A percentile compares a stretch with the other conserved stretches of the same genome.
Conservation (phyloP, 2,113 vertebrate genomes). For the Synchiropus splendidus region DNA sequence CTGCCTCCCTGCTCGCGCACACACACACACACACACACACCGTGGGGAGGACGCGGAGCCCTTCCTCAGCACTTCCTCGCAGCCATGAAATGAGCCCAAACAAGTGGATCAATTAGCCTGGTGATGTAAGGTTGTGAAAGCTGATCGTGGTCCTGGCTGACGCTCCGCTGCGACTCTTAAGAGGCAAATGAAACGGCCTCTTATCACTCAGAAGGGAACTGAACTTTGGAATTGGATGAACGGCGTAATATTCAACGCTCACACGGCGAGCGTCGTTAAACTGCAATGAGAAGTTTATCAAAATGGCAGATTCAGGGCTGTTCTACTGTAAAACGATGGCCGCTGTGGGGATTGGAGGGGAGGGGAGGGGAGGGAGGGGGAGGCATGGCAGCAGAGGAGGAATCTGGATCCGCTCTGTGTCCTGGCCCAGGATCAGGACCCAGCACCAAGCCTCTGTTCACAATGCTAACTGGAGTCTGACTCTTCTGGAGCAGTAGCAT, state of each 20-base stretch:
- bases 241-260: constrained; percentile 9
- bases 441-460: too few relatives aligned
- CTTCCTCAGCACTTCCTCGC: not conserved
- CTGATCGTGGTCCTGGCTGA: constrained; percentile 22
- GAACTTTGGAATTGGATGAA: constrained; percentile 10
- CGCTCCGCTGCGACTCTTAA: constrained; percentile 33
- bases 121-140: constrained; percentile 60
- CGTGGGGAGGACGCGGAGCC: not conserved
- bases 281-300: constrained; percentile 19
- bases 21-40: constrained; percentile 17
- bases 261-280: constrained; percentile 14
- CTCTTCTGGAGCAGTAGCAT: too few relatives aligned
- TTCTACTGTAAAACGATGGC: constrained; percentile 17
- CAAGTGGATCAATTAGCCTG: constrained; percentile 45
- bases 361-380: too few relatives aligned
- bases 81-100: not conserved
- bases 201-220: constrained; percentile 17
- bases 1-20: constrained; percentile 40
- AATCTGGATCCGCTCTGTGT: too few relatives aligned
- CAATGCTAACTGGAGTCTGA: too few relatives aligned
- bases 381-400: too few relatives aligned
- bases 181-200: constrained; percentile 15
- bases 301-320: constrained; percentile 13
- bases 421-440: too few relatives aligned
- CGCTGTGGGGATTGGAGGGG: constrained; percentile 11